Evolutionary conservation across 2,888 invertebrate species (phyloP), one percentile per base, ranked within the genome.

Genomic region (Ichneumon xanthorius): DNA sequence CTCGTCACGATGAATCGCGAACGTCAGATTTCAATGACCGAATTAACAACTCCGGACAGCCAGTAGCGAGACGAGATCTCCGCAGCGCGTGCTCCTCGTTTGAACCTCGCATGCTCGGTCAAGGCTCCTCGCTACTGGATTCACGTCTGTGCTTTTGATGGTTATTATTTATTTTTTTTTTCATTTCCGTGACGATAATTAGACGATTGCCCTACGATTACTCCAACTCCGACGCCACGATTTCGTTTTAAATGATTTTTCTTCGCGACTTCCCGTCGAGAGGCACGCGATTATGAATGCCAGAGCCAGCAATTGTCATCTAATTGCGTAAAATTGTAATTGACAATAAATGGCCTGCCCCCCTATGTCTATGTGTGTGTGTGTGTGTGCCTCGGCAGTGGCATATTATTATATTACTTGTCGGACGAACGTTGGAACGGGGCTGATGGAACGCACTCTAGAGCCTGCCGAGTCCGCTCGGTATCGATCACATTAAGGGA

Each of bases 401-500:
- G 37, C 26, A 37, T 70, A 55, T 65, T 61, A 70, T 61, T 19
- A 26, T 71, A 61, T 40, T 67, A 67, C 37, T n/a, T 67, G 26
- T 33, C 48, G 6, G 37, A 26, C 16, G 14, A 63, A 50, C 14
- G 19, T 19, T 2, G 37, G 37, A 65, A 2, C 19, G 22, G 33
- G 22, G 67, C 16, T 77, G 77, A 78, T 75, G 68, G 45, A 65
- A 81, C 33, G 30, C 45, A 50, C 77, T 63, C 48, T 5, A 77
- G 11, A 58, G 45, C 65, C 37, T 22, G 61, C 53, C 45, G 48
- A 79, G 67, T 63, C 63, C 22, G 45, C 33, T 19, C 40, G 53
- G 87, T 90, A 91, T 91, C 89, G 92, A 92, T 90, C 90, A 89
- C 90, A 90, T 91, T 90, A 90, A 90, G 90, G 91, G 90, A 92